These are phyloP conservation scores for Eciton burchellii DNA, from an alignment of 1,140 invertebrate genomes.

Conservation along the genomic window DNA sequence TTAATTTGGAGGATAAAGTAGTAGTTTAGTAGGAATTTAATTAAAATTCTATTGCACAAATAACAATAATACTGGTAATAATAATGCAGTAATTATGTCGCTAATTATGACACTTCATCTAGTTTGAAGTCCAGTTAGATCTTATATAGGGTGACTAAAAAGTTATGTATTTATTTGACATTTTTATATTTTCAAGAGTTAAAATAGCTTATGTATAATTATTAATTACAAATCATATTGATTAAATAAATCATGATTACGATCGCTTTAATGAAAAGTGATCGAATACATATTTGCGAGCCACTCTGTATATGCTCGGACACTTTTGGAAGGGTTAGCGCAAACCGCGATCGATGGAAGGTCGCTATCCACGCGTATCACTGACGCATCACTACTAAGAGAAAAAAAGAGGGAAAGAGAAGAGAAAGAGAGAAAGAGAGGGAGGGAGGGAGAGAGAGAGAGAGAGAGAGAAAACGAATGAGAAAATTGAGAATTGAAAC, in stretches of 20 bases:
- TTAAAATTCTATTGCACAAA: neutral
- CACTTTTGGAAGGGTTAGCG: constrained; percentile 38
- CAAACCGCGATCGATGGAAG: constrained; percentile 52
- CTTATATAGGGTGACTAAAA: neutral
- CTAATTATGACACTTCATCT: neutral
- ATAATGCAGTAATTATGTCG: neutral
- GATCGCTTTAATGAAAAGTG: no score
- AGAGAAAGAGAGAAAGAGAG: neutral
- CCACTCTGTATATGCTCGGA: constrained; percentile 1
- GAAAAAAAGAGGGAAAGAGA: no score
- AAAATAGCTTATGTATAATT: neutral
- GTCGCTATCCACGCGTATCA: constrained; percentile 26
- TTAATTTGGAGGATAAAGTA: neutral
- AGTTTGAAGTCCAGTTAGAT: neutral
- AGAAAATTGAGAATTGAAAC: no score
- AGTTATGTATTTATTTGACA: neutral
- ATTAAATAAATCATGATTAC: constrained; percentile 1
- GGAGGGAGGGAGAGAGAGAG: neutral
- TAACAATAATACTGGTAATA: neutral
- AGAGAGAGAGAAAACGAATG: no score
- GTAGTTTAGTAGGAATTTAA: neutral
- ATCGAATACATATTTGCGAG: neutral
- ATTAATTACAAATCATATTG: no score
- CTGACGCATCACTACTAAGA: neutral
- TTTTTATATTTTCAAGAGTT: neutral